Conservation (phyloP, 2,797 vertebrate species). For the Gila robusta region DNA sequence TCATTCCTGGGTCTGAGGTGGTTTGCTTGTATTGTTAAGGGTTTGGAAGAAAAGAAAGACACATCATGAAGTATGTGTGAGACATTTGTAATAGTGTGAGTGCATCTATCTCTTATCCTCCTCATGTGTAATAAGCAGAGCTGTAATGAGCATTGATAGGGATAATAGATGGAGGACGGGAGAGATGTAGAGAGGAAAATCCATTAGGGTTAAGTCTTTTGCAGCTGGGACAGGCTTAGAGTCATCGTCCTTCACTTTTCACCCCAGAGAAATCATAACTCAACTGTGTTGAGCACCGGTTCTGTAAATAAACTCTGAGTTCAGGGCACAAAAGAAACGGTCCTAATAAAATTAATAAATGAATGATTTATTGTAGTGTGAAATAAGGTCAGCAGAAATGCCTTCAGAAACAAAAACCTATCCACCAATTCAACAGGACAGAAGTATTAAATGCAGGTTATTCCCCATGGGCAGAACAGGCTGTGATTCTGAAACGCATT, state of each 20-base stretch:
- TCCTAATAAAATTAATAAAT: slow-evolving; percentile 13
- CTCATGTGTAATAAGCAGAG: neutral
- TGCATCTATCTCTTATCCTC: slow-evolving; percentile 11
- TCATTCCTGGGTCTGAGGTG: neutral
- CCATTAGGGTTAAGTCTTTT: slow-evolving; percentile 35
- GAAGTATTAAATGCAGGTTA: neutral
- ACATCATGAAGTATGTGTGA: neutral
- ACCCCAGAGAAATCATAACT: slow-evolving; percentile 25
- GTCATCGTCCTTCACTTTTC: slow-evolving; percentile 3
- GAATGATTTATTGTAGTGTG: neutral
- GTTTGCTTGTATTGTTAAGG: neutral
- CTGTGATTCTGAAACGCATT: neutral
- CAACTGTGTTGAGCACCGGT: neutral
- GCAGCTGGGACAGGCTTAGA: neutral
- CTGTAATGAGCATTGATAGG: slow-evolving; percentile 14
- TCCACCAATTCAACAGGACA: neutral
- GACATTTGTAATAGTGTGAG: neutral
- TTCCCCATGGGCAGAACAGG: neutral
- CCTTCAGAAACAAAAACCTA: neutral
- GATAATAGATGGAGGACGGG: slow-evolving; percentile 5
- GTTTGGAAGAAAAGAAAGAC: neutral
- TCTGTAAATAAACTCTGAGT: slow-evolving; percentile 32
- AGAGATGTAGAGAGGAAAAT: slow-evolving; percentile 20
- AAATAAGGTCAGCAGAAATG: slow-evolving; percentile 16
- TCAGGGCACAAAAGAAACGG: neutral